A percentile compares a stretch with the other conserved stretches of the same genome.
Conservation (phyloP, 2,113 vertebrate species). For the Lanius collurio region DNA sequence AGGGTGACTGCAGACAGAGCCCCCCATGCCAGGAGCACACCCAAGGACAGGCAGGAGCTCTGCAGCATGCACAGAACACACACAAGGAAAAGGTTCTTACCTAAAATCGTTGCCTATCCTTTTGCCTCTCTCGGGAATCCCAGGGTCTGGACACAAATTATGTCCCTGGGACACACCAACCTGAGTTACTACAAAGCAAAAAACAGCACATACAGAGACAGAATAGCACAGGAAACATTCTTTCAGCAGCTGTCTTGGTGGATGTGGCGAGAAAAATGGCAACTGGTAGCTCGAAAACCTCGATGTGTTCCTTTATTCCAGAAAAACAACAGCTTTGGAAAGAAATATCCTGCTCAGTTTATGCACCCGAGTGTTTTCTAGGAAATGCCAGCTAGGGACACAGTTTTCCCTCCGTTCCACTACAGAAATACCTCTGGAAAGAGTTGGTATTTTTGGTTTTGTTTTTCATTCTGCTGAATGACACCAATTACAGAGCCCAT, state of each 20-base stretch:
- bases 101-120: slow-evolving; percentile 98
- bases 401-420: neutral
- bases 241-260: slow-evolving; percentile 41
- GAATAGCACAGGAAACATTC: slow-evolving; percentile 52
- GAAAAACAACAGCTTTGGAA: neutral
- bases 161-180: slow-evolving; percentile 98
- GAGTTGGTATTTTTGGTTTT: no score
- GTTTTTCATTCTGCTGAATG: neutral
- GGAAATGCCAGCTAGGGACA: neutral
- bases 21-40: fast-evolving
- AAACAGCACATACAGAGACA: slow-evolving; percentile 80
- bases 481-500: neutral
- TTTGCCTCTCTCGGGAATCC: slow-evolving; percentile 96
- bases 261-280: slow-evolving; percentile 61
- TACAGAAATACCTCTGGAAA: neutral
- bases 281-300: neutral
- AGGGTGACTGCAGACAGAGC: neutral
- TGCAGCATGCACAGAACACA: neutral
- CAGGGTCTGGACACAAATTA: slow-evolving; percentile 99
- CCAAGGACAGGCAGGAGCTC: neutral
- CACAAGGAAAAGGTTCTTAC: slow-evolving; percentile 70
- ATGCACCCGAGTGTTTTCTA: neutral
- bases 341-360: neutral
- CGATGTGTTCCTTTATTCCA: neutral
- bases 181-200: slow-evolving; percentile 94